Conservation (phyloP, 2,888 invertebrate genomes). For the Smittia sp. region DNA sequence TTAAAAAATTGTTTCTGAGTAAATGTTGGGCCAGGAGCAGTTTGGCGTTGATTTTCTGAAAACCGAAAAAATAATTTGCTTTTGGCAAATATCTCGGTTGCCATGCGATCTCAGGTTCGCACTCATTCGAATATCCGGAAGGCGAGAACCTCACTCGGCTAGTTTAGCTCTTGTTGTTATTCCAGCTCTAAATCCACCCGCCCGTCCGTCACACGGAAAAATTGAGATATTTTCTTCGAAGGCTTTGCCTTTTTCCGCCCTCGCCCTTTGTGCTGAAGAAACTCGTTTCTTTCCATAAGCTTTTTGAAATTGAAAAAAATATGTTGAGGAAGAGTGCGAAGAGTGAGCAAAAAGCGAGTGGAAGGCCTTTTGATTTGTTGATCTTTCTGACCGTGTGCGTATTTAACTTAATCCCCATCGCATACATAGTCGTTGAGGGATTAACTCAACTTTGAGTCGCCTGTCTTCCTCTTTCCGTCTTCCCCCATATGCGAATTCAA, state of each 20-base stretch:
- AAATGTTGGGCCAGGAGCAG: background rate
- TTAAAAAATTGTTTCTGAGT: background rate
- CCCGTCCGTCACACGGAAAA: too few relatives aligned
- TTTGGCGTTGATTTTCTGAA: too few relatives aligned
- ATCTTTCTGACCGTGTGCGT: slow-evolving; percentile 34
- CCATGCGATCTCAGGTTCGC: too few relatives aligned
- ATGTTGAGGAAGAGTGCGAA: background rate
- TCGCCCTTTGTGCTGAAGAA: too few relatives aligned
- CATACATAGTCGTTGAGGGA: background rate
- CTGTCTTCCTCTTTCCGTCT: background rate
- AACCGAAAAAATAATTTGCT: too few relatives aligned
- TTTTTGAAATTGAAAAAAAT: slow-evolving; percentile 7
- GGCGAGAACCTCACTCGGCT: too few relatives aligned
- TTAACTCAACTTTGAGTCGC: background rate
- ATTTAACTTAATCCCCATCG: slow-evolving; percentile 27
- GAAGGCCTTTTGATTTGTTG: slow-evolving; percentile 30
- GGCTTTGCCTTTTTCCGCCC: too few relatives aligned
- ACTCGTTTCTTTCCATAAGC: background rate
- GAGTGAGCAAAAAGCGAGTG: background rate
- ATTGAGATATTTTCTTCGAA: too few relatives aligned
- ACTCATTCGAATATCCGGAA: too few relatives aligned
- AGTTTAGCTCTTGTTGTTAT: too few relatives aligned
- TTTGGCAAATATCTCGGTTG: too few relatives aligned
- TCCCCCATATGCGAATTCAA: background rate
- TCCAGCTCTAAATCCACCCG: too few relatives aligned